These are phyloP conservation scores for Vulpes ferrilata DNA, from an alignment of 2,113 vertebrate genomes.

Conservation along the genomic window DNA sequence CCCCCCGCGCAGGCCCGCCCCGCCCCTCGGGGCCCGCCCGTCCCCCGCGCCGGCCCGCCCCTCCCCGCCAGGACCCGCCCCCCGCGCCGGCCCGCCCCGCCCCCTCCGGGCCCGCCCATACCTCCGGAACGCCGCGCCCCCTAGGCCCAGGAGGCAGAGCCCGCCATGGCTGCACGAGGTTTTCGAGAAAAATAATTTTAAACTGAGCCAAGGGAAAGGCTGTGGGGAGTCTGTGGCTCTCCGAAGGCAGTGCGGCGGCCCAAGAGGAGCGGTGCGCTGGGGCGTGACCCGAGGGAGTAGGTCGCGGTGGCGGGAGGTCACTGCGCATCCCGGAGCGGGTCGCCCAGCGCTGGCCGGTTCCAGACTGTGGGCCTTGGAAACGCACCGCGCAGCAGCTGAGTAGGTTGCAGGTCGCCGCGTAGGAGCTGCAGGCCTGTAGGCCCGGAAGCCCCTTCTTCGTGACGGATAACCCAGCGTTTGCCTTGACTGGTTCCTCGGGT, in stretches of 20 bases:
- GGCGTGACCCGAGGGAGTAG: too few species aligned
- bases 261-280: background rate
- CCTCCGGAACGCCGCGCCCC: background rate
- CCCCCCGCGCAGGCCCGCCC: too few species aligned
- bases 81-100: too few species aligned
- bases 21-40: too few species aligned
- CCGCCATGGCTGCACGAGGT: fast-evolving
- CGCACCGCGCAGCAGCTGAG: background rate
- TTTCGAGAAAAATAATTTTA: background rate
- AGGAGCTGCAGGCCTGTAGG: background rate
- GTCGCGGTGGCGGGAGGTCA: too few species aligned
- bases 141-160: background rate
- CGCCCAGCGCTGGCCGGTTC: too few species aligned
- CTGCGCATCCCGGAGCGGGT: fast-evolving
- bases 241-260: fast-evolving
- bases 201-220: background rate
- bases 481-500: background rate
- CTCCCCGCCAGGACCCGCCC: background rate
- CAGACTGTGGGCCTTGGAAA: background rate
- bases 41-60: too few species aligned
- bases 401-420: too few species aligned
- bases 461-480: background rate
- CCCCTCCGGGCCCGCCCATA: too few species aligned
- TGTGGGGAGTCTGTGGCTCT: too few species aligned
- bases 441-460: background rate